These are phyloP conservation scores for Philereme vetulata DNA, from an alignment of 2,888 invertebrate genomes.

Conservation along the genomic window DNA sequence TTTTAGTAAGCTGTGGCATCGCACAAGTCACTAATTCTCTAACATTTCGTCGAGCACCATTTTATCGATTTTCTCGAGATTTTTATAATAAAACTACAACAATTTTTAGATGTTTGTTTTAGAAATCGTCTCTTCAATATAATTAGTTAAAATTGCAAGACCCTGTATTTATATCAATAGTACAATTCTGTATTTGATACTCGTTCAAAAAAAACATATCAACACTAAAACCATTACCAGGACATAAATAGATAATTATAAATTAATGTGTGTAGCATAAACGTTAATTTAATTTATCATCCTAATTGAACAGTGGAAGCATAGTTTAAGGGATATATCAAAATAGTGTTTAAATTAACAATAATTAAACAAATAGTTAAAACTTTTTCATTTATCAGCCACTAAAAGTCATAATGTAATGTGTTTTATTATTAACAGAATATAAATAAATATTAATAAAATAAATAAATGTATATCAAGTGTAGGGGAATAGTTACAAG, in stretches of 20 bases:
- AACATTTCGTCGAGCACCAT: too few relatives aligned
- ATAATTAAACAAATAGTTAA: neutral
- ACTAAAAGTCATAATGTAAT: neutral
- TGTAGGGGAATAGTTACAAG: slow-evolving; percentile 25
- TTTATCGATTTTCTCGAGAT: too few relatives aligned
- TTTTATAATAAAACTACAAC: too few relatives aligned
- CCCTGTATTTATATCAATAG: too few relatives aligned
- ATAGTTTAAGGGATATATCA: slow-evolving; percentile 19
- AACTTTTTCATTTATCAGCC: neutral
- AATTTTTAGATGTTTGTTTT: too few relatives aligned
- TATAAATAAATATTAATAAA: slow-evolving; percentile 9
- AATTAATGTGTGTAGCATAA: slow-evolving; percentile 11
- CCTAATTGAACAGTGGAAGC: slow-evolving; percentile 18
- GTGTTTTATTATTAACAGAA: neutral
- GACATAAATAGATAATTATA: slow-evolving; percentile 37
- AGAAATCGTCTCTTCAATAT: too few relatives aligned
- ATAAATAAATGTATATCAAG: slow-evolving; percentile 6
- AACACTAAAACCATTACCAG: slow-evolving; percentile 41
- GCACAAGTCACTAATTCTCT: too few relatives aligned
- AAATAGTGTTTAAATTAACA: slow-evolving; percentile 5
- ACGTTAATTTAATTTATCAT: slow-evolving; percentile 23
- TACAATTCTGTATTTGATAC: slow-evolving; percentile 10
- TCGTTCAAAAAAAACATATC: slow-evolving; percentile 16
- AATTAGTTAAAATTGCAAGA: too few relatives aligned
- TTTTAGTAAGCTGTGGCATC: too few relatives aligned